Conservation (phyloP, 1,140 invertebrate species). For the Mercenaria mercenaria region DNA sequence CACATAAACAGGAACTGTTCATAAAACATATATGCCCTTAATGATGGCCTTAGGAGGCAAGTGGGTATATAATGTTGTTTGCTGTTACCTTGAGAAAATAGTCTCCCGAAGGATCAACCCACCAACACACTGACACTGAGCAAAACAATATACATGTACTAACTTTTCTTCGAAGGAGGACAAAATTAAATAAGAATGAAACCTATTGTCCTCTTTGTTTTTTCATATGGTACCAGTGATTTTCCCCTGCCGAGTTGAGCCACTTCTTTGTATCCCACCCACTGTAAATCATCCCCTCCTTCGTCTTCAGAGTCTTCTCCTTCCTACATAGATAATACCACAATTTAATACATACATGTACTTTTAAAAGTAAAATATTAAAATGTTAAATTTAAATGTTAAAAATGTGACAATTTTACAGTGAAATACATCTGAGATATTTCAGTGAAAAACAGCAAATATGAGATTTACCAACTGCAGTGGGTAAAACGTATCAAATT, state of each 20-base stretch:
- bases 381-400: neutral
- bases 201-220: conserved; percentile 57
- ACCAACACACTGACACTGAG: too few relatives aligned
- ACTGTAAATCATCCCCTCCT: conserved; percentile 67
- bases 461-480: too few relatives aligned
- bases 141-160: too few relatives aligned
- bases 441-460: neutral
- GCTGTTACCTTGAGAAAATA: too few relatives aligned
- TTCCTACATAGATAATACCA: neutral
- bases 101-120: too few relatives aligned
- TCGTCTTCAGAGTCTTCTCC: conserved; percentile 66
- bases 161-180: too few relatives aligned
- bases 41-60: too few relatives aligned
- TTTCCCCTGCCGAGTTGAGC: conserved; percentile 31
- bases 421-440: neutral
- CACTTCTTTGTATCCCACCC: conserved; percentile 69
- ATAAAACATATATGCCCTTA: too few relatives aligned
- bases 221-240: conserved; percentile 40
- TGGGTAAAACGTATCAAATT: too few relatives aligned
- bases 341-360: neutral
- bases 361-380: neutral
- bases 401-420: neutral
- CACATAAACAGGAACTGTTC: too few relatives aligned
- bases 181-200: too few relatives aligned
- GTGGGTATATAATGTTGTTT: too few relatives aligned